phyloP scores from a whole-genome alignment of 2,113 vertebrate genomes.

The Microtus pennsylvanicus region DNA sequence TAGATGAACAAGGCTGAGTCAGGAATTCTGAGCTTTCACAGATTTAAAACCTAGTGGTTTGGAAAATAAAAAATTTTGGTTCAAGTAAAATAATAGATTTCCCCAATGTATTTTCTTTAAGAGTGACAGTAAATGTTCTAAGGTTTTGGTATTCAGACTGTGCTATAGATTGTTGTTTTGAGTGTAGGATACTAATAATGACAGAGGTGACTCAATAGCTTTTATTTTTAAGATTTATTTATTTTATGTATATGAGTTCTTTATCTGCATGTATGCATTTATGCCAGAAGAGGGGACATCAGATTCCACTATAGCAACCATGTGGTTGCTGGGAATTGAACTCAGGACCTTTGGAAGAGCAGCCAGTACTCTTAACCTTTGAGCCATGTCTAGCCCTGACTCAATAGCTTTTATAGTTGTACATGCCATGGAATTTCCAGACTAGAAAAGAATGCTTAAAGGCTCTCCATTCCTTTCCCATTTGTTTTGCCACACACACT shows the following conservation, averaged over 20 bases:
- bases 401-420: neutral
- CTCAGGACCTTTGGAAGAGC: neutral
- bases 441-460: neutral
- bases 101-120: neutral
- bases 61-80: constrained; percentile 16
- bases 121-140: neutral
- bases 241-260: neutral
- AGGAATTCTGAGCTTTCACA: constrained; percentile 6
- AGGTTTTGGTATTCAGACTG: constrained; percentile 48
- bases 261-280: neutral
- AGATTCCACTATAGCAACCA: neutral
- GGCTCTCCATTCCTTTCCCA: neutral
- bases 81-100: constrained; percentile 26
- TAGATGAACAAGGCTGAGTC: neutral
- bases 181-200: neutral
- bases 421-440: neutral
- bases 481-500: neutral
- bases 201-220: neutral
- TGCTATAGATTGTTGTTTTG: neutral
- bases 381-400: neutral
- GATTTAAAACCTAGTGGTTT: constrained; percentile 34
- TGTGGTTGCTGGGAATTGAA: neutral
- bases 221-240: neutral
- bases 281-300: neutral
- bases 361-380: neutral